Evolutionary conservation across 2,113 vertebrate species (phyloP), one percentile per base, ranked within the genome.

Genomic region (Ursus arctos): DNA sequence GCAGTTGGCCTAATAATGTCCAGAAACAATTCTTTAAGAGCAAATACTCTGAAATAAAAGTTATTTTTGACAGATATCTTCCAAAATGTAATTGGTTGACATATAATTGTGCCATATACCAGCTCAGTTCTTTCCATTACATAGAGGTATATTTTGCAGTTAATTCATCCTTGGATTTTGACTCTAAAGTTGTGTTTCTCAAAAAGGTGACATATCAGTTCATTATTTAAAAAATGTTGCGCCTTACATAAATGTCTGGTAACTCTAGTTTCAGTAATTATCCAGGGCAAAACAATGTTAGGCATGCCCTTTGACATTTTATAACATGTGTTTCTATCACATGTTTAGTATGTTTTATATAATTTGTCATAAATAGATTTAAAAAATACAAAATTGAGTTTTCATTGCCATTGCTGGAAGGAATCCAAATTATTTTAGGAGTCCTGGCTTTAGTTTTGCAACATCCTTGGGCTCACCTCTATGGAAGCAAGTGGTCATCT

Each of bases 31-130:
- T 31, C 31, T 92, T 91, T 71, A 97, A 65, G 36, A 71, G 40
- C 51, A 28, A 80, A 22, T 74, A 24, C n/a, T 36, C 40, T 21
- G 15, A 93, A 95, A 93, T 8, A 85, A 51, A 95, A 59, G 33
- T 92, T 72, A 69, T 59, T 86, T 95, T 80, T 26, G 31, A 6
- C 24, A 91, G 65, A 43, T 91, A 53, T 59, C 57, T 95, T 86
- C 49, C 28, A 67, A 93, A 90, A 87, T 69, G 1, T 91, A 76
- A 55, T 96, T 88, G 6, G 4, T 81, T 63, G 55, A 33, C 12
- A 40, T 74, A 47, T 77, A 83, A 79, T 57, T 53, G 53, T 9
- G 86, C 19, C 53, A 72, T 22, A 57, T 16, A 80, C 19, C 24
- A 55, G 28, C 22, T 31, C 57, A 40, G 19, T 40, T 83, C 55